phyloP scores from a whole-genome alignment of 2,888 invertebrate species.

The Polyommatus iphigenia region DNA sequence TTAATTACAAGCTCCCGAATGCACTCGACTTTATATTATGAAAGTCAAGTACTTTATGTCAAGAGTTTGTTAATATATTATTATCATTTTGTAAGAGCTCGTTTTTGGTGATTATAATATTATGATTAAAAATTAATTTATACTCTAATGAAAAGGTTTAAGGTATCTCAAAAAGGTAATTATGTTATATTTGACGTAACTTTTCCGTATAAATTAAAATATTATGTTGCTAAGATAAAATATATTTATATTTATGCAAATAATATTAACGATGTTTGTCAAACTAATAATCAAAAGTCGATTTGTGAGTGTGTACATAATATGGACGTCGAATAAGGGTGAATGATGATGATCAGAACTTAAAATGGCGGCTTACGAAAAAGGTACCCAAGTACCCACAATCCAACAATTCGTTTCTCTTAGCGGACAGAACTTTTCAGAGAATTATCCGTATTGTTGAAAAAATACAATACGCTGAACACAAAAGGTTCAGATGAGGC shows the following conservation, averaged over 20 bases:
- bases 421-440: neutral
- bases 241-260: too few relatives aligned
- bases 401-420: neutral
- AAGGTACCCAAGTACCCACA: neutral
- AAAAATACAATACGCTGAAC: slow-evolving; percentile 21
- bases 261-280: too few relatives aligned
- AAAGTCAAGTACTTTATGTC: neutral
- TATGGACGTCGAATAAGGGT: too few relatives aligned
- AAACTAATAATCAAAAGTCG: too few relatives aligned
- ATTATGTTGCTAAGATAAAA: neutral
- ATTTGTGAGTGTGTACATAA: too few relatives aligned
- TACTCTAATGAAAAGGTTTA: neutral
- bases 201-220: neutral
- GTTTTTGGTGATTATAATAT: neutral
- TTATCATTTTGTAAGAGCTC: neutral
- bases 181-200: neutral
- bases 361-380: neutral
- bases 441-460: slow-evolving; percentile 19
- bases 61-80: neutral
- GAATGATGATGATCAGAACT: neutral
- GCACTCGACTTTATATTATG: slow-evolving; percentile 22
- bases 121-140: neutral
- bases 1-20: slow-evolving; percentile 21
- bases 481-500: slow-evolving; percentile 25
- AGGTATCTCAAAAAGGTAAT: neutral